These are phyloP conservation scores for Chrysemys picta DNA, from an alignment of 2,113 vertebrate genomes.

Conservation along the genomic window DNA sequence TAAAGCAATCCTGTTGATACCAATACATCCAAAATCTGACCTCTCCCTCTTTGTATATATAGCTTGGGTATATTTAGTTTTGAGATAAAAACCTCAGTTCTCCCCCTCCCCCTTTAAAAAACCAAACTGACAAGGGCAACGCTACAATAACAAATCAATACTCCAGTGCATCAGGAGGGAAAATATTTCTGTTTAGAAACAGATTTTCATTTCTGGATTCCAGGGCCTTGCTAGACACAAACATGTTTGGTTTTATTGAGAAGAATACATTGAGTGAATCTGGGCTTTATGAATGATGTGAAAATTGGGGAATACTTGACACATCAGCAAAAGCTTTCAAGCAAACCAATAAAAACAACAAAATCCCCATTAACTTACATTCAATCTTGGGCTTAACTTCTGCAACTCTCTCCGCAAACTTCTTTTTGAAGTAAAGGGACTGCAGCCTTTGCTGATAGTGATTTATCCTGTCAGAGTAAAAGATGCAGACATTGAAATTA, in stretches of 20 bases:
- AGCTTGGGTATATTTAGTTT: background rate
- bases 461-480: slow-evolving; percentile 88
- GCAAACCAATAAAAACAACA: background rate
- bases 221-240: background rate
- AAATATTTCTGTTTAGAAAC: background rate
- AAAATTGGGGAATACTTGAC: background rate
- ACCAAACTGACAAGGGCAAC: background rate
- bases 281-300: background rate
- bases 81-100: accelerated
- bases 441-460: slow-evolving; percentile 98
- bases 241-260: too few relatives aligned
- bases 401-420: slow-evolving; percentile 98
- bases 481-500: background rate
- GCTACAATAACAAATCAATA: background rate
- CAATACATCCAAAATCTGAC: background rate
- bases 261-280: background rate
- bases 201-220: background rate
- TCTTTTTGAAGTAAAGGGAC: slow-evolving; percentile 98
- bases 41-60: background rate
- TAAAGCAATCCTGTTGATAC: background rate
- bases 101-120: background rate
- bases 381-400: slow-evolving; percentile 99
- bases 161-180: background rate
- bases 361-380: slow-evolving; percentile 78
- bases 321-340: background rate